These are phyloP conservation scores for Myiozetetes cayanensis DNA, from an alignment of 2,113 vertebrate species.

Conservation along the genomic window DNA sequence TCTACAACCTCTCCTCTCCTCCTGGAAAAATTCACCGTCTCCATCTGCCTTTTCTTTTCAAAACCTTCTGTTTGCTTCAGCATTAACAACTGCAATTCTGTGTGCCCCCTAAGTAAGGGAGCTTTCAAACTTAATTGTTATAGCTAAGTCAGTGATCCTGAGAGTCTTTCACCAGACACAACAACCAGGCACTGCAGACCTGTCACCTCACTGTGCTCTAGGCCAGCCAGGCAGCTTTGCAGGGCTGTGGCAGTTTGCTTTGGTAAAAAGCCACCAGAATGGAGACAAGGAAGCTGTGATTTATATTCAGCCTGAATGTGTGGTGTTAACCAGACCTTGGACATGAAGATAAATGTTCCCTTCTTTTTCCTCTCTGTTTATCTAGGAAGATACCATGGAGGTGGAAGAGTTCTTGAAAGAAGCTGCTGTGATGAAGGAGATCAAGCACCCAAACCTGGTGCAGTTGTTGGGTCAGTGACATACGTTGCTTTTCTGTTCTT, in stretches of 20 bases:
- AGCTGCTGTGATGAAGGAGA: slow-evolving; percentile 98
- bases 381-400: slow-evolving; percentile 98
- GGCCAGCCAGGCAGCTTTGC: neutral
- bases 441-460: slow-evolving; percentile 97
- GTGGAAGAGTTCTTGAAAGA: slow-evolving; percentile 98
- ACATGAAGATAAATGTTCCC: neutral
- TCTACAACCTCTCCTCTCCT: neutral
- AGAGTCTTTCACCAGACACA: neutral
- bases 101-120: neutral
- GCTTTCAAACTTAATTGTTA: neutral
- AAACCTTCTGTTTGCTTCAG: neutral
- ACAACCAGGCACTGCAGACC: neutral
- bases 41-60: neutral
- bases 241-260: neutral
- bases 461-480: slow-evolving; percentile 82
- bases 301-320: neutral
- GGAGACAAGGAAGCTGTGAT: neutral
- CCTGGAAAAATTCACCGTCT: neutral
- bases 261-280: neutral
- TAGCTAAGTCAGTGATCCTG: neutral
- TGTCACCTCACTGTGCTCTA: neutral
- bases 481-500: neutral
- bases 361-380: neutral
- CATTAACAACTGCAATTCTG: neutral
- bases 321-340: neutral